These are phyloP conservation scores for Agelas oroides DNA, from an alignment of 37 sponge, comb jelly and placozoan genomes.

Conservation along the genomic window DNA sequence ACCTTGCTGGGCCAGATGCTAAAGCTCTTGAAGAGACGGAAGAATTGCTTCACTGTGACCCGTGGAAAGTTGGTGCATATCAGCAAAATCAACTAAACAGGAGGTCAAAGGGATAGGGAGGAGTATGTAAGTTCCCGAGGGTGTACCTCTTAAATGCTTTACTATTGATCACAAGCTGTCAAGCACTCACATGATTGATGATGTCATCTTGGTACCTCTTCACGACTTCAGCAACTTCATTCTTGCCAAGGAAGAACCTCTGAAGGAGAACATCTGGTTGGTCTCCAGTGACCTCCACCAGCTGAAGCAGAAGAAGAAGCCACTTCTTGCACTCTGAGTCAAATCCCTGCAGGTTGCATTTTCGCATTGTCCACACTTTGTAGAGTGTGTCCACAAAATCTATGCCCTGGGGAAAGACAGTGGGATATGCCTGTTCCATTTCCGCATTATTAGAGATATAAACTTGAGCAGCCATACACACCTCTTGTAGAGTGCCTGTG, in stretches of 20 bases:
- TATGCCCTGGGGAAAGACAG: constrained; percentile 50
- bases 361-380: constrained; percentile 8
- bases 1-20: constrained; percentile 44
- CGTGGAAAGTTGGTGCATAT: constrained; percentile 21
- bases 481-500: constrained; percentile 25
- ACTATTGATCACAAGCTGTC: no score
- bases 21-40: constrained; percentile 49
- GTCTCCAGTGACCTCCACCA: constrained; percentile 45
- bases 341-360: background rate
- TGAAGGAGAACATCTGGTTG: constrained; percentile 11
- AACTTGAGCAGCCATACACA: background rate
- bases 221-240: background rate
- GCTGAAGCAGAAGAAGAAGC: constrained; percentile 48
- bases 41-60: constrained; percentile 49
- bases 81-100: constrained; percentile 13
- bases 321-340: constrained; percentile 33
- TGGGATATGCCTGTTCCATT: no score
- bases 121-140: no score
- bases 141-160: no score
- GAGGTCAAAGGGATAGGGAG: no score
- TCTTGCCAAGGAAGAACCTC: constrained; percentile 8
- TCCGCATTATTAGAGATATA: no score
- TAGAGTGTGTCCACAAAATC: constrained; percentile 38
- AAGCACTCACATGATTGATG: constrained; percentile 21
- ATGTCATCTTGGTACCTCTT: constrained; percentile 20